Percentiles rank a stretch among this genome's conserved stretches.
Evolutionary conservation across 2,888 invertebrate genomes (phyloP).

Genomic region (Allacma fusca): DNA sequence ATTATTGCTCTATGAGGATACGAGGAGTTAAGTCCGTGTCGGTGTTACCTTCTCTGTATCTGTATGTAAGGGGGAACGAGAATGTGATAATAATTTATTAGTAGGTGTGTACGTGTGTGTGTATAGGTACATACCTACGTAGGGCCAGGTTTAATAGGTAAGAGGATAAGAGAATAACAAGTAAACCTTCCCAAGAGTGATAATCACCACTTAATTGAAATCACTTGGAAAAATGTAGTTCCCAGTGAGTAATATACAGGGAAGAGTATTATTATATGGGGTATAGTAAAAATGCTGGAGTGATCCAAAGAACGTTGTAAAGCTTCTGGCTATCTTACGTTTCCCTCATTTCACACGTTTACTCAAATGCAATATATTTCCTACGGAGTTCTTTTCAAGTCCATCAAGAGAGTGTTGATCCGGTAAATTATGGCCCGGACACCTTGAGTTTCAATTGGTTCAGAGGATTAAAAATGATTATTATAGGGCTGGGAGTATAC

Average conservation of each 20-base stretch:
- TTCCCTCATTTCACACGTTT: slow-evolving; percentile 27
- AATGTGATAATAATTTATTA: too few species aligned
- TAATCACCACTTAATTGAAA: slow-evolving; percentile 24
- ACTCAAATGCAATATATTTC: slow-evolving; percentile 9
- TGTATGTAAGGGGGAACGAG: background rate
- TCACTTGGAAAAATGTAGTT: slow-evolving; percentile 12
- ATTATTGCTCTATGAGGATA: background rate
- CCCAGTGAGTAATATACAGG: background rate
- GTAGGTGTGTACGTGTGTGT: too few species aligned
- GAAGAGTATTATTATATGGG: background rate
- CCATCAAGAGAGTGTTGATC: slow-evolving; percentile 51
- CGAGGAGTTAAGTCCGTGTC: slow-evolving; percentile 2
- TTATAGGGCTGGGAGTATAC: background rate
- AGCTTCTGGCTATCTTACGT: slow-evolving; percentile 3
- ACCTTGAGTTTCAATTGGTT: slow-evolving; percentile 57
- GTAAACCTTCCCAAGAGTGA: slow-evolving; percentile 8
- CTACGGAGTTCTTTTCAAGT: slow-evolving; percentile 31
- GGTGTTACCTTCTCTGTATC: too few species aligned
- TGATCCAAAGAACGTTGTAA: background rate
- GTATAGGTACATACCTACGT: too few species aligned
- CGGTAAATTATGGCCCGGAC: slow-evolving; percentile 58
- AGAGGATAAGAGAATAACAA: too few species aligned
- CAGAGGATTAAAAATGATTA: slow-evolving; percentile 51
- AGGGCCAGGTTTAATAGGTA: too few species aligned
- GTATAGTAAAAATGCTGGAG: background rate